Evolutionary conservation across 2,113 vertebrate genomes (phyloP), one percentile per base, ranked within the genome.

Genomic region (Isurus oxyrinchus): DNA sequence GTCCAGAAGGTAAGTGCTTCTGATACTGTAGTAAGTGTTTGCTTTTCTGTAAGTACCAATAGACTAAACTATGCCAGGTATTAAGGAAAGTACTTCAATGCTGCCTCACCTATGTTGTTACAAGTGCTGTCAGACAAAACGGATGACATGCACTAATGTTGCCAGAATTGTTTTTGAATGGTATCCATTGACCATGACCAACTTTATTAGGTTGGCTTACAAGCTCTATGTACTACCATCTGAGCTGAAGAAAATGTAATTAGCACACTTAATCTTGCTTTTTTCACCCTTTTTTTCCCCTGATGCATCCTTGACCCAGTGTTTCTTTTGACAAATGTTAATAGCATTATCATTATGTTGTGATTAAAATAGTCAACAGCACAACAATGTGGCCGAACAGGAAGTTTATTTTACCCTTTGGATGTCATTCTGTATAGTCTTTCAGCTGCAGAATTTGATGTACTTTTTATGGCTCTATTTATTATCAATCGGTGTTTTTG

Each of bases 381-480:
- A 96, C 96, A 98, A 97, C 97, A 97, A 97, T 97, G 96, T 96
- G 97, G 96, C 96, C 97, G 97, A 97, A 97, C 97, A 97, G 97
- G 97, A 97, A 97, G 97, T 97, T 97, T 98, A 97, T 97, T 97
- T 97, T 97, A 97, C 97, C 97, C 97, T 97, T 97, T 97, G 97
- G 96, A 97, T 97, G 98, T 97, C 97, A 97, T 97, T 97, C 97
- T 98, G 97, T 97, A 97, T 98, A 97, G 97, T 97, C 97, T 98
- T 97, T 98, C 97, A 98, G 97, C 97, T 97, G 97, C 97, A 97
- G 96, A 96, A 97, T 97, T 97, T 97, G 97, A 97, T 97, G 96
- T 97, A 96, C 96, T 96, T 97, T 88, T 96, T 55, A 91, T 97
- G 96, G 96, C 90, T 94, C 96, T 96, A 96, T 87, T 10, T 96